Evolutionary conservation across 2,113 vertebrate species (phyloP).

Genomic region (Hippolais icterina): DNA sequence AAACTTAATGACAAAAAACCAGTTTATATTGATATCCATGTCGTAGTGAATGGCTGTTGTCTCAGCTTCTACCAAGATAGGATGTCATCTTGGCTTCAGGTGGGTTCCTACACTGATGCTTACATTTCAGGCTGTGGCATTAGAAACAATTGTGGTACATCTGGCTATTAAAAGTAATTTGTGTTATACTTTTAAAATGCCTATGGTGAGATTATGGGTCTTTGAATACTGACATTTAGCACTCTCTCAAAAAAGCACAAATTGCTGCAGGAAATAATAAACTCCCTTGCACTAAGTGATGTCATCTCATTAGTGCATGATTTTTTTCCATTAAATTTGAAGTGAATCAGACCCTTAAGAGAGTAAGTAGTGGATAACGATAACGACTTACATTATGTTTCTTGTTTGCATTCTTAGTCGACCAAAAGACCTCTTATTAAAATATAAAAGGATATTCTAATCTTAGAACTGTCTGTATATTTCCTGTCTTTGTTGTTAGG

Average conservation of each 20-base stretch:
- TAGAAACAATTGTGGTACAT: neutral
- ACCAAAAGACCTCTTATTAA: neutral
- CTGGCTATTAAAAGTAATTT: neutral
- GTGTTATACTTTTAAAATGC: neutral
- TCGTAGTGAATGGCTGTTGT: neutral
- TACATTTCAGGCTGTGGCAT: neutral
- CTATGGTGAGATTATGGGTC: neutral
- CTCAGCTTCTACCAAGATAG: neutral
- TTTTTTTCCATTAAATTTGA: constrained; percentile 8
- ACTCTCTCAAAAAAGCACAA: neutral
- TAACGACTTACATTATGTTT: neutral
- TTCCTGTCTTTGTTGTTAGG: constrained; percentile 7
- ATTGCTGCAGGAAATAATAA: neutral
- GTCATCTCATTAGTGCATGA: neutral
- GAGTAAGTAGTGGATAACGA: neutral
- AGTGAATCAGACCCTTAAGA: constrained; percentile 18
- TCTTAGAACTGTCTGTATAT: neutral
- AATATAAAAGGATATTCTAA: neutral
- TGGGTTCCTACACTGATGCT: neutral
- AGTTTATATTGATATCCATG: neutral
- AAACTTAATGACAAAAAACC: neutral
- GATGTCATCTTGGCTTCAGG: neutral
- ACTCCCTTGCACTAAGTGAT: neutral
- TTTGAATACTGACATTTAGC: neutral
- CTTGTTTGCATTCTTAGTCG: constrained; percentile 9